Evolutionary conservation across 2,888 invertebrate genomes (phyloP), one percentile per base, ranked within the genome.

Genomic region (Thereva unica): DNA sequence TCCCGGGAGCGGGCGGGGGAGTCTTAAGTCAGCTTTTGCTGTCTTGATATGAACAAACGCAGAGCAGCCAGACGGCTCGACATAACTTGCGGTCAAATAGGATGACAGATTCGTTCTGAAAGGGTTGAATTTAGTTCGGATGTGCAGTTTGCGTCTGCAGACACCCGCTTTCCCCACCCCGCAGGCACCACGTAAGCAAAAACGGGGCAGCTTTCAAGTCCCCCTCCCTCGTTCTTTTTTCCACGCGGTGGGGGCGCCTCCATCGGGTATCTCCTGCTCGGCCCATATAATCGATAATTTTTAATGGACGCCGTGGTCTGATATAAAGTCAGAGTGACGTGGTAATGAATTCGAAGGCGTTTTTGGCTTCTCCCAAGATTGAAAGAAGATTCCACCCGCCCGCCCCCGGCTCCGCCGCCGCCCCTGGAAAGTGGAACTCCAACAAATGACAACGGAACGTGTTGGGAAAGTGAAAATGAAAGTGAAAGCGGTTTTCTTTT

Each of bases 321-420:
- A 66, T 66, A 66, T 68, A 64, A 68, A 68, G 64, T 68, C 47
- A 64, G 41, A 64, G 45, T 59, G 64, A 59, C 53, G 59, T 54
- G 68, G 54, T 66, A 68, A 68, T 68, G 68, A 68, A 68, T 68
- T 68, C 66, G 57, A 59, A 63, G 68, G 52, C 64, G 40, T 50
- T 50, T 23, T 23, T 49, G 9, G 41, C 52, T 52, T 61, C 65
- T 59, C 49, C 10, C 38, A 56, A 56, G 49, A 44, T 50, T 49
- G 38, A 52, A 50, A 44, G 41, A 41, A 41, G 42, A 52, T 38
- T 50, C 35, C 37, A 50, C 7, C 38, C 38, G 45, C 35, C 55
- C 41, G 42, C 12, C 10, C 9, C 34, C 37, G 34, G 34, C 12
- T 1, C 34, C n/a, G 3, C 9, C 2, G 9, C 6, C 12, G 6